phyloP scores from a whole-genome alignment of 2,888 invertebrate genomes.

The Crossocerus cetratus region DNA sequence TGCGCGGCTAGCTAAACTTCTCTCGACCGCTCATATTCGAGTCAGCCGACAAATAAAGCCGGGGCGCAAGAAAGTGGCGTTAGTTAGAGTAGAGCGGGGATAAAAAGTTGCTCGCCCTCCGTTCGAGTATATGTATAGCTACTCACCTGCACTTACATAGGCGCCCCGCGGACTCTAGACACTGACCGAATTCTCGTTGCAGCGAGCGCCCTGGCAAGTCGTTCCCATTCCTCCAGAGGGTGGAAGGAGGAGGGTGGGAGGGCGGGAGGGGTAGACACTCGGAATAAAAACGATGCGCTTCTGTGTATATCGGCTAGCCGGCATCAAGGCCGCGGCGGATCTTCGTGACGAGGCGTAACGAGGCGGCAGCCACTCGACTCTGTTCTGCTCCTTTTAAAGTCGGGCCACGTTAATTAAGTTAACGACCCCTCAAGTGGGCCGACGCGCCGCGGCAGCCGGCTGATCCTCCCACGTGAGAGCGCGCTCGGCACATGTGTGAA shows the following conservation, averaged over 20 bases:
- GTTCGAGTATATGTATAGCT: not conserved
- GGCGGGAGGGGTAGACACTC: not conserved
- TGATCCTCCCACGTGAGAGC: conserved; percentile 45
- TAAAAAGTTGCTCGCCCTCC: too few species aligned
- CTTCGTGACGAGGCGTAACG: conserved; percentile 33
- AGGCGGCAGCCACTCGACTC: conserved; percentile 28
- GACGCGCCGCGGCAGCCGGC: conserved; percentile 57
- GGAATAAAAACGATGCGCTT: conserved; percentile 21
- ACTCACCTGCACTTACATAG: not conserved
- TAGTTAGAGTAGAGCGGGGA: too few species aligned
- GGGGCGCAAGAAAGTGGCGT: too few species aligned
- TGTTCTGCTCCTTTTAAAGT: conserved; percentile 55
- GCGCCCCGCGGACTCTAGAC: too few species aligned
- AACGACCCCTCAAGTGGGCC: conserved; percentile 71
- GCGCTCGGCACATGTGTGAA: conserved; percentile 32
- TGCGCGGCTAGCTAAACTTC: not conserved
- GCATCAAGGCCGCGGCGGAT: not conserved
- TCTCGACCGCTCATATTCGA: not conserved
- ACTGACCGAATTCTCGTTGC: too few species aligned
- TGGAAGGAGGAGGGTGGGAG: too few species aligned
- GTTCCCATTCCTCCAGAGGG: too few species aligned
- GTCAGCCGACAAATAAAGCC: not conserved
- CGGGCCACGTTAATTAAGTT: conserved; percentile 72
- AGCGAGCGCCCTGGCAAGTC: too few species aligned
- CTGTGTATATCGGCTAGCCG: not conserved